Evolutionary conservation across 2,797 vertebrate species (phyloP).

Genomic region (Alcedo quadribrachys): DNA sequence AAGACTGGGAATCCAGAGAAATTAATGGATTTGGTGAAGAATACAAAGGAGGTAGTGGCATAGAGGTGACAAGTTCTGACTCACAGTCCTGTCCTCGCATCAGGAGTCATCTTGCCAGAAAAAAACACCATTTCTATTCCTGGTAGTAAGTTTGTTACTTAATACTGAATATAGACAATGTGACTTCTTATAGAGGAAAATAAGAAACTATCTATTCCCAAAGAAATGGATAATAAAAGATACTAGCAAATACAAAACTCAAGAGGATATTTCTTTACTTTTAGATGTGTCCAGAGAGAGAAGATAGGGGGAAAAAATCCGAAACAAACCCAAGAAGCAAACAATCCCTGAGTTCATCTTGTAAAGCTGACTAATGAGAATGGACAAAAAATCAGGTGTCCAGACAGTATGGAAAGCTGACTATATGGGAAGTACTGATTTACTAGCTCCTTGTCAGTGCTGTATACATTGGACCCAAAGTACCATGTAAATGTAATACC

Average conservation of each 20-base stretch:
- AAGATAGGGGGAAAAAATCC: not conserved
- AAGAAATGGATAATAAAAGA: not conserved
- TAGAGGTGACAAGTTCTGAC: not conserved
- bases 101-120: not conserved
- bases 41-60: not conserved
- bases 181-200: not conserved
- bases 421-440: not conserved
- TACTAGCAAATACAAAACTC: not conserved
- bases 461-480: not conserved
- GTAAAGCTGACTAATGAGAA: not conserved
- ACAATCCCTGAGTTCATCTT: rapidly evolving
- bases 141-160: not conserved
- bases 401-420: not conserved
- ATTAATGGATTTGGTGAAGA: not conserved
- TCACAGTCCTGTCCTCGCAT: not conserved
- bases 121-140: not conserved
- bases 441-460: not conserved
- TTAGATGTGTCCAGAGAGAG: not conserved
- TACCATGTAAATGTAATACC: not conserved
- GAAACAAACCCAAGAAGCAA: too few relatives aligned
- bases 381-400: not conserved
- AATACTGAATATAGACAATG: not conserved
- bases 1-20: not conserved
- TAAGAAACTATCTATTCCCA: not conserved
- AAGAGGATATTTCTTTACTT: not conserved